Conservation (phyloP, 1,140 invertebrate genomes). For the Andricus grossulariae region DNA sequence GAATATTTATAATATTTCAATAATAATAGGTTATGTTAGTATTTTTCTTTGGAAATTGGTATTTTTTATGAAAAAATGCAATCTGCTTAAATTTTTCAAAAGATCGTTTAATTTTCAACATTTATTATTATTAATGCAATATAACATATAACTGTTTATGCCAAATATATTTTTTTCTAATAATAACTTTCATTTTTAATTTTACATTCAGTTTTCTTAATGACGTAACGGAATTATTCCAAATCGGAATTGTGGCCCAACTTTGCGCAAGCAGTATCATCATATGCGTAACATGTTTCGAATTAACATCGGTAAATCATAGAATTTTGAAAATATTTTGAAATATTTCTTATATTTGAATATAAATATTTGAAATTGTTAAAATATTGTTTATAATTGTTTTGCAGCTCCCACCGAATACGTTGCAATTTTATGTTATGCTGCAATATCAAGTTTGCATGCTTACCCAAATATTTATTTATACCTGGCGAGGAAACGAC, state of each 20-base stretch:
- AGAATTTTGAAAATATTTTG: too few species aligned
- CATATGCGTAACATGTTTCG: neutral
- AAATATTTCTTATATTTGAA: neutral
- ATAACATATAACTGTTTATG: too few species aligned
- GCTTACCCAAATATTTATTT: neutral
- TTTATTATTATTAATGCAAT: too few species aligned
- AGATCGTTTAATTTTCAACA: too few species aligned
- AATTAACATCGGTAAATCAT: constrained; percentile 6
- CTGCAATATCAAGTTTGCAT: neutral
- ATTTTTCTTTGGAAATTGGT: too few species aligned
- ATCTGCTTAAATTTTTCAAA: too few species aligned
- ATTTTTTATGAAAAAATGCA: too few species aligned
- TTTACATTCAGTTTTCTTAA: too few species aligned
- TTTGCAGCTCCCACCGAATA: neutral
- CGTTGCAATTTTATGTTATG: neutral
- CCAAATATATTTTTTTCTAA: too few species aligned
- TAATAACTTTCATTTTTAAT: too few species aligned
- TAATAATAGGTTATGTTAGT: too few species aligned
- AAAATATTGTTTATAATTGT: neutral
- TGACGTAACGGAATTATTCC: neutral
- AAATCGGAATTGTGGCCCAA: neutral
- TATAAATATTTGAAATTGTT: neutral
- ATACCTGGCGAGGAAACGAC: neutral
- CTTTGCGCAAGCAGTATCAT: neutral
- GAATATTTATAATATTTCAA: too few species aligned